Conservation (phyloP, 2,113 vertebrate genomes). For the Sorex araneus region DNA sequence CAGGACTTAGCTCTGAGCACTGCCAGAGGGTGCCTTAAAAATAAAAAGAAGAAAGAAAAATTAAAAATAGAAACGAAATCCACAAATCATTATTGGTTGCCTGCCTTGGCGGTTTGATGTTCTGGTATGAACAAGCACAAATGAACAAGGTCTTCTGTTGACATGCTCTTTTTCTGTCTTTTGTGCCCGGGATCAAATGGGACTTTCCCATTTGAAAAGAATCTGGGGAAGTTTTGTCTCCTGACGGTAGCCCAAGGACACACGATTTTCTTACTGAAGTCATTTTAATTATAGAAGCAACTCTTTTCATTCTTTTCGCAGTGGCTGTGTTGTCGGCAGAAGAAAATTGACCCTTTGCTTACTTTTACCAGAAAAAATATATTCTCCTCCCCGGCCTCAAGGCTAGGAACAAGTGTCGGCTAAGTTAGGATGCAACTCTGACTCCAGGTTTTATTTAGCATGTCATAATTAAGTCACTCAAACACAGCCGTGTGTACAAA, state of each 20-base stretch:
- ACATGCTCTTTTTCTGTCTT: background rate
- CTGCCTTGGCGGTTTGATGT: background rate
- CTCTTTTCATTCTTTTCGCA: background rate
- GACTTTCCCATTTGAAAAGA: background rate
- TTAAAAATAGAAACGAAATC: background rate
- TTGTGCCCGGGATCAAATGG: background rate
- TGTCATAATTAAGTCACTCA: too few species aligned
- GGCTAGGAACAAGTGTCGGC: background rate
- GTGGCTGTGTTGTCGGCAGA: conserved; percentile 33
- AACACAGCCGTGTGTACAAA: conserved; percentile 24
- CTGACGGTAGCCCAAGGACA: background rate
- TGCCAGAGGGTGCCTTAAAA: too few species aligned
- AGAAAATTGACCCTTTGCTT: conserved; percentile 46
- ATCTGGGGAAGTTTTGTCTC: background rate
- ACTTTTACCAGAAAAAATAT: conserved; percentile 25
- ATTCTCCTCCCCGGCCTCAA: background rate
- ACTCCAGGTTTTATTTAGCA: background rate
- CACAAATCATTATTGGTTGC: background rate
- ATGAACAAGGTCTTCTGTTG: conserved; percentile 17
- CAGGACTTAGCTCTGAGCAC: too few species aligned
- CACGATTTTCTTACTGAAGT: conserved; percentile 13
- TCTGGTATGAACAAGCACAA: background rate
- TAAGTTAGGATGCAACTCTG: background rate
- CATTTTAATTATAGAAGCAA: background rate
- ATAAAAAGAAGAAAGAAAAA: too few species aligned